These are phyloP conservation scores for Psilanteris sp. DNA, from an alignment of 1,140 invertebrate genomes.

Conservation along the genomic window DNA sequence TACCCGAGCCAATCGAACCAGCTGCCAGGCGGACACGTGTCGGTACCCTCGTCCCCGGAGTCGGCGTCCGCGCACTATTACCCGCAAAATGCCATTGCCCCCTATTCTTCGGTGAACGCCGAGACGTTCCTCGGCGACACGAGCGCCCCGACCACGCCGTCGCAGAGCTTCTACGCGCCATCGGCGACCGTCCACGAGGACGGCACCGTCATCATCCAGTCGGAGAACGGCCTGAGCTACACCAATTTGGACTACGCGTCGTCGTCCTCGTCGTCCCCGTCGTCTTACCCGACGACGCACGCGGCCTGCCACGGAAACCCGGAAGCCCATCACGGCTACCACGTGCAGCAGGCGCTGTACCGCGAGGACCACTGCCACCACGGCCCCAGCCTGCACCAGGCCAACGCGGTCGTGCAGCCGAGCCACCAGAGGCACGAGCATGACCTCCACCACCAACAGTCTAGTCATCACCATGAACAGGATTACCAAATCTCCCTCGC, in stretches of 20 bases:
- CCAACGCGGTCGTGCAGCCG: conserved; percentile 51
- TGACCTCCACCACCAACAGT: conserved; percentile 73
- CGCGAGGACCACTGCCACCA: conserved; percentile 71
- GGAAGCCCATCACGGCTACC: conserved; percentile 69
- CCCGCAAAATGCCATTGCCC: conserved; percentile 71
- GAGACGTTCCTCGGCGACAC: conserved; percentile 69
- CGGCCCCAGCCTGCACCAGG: conserved; percentile 46
- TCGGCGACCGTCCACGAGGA: conserved; percentile 77
- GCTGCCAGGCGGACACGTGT: conserved; percentile 67
- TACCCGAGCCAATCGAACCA: conserved; percentile 64
- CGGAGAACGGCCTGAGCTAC: conserved; percentile 92
- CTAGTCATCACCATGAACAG: conserved; percentile 74
- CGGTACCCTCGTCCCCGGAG: conserved; percentile 73
- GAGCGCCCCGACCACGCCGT: conserved; percentile 68
- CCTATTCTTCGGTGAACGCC: conserved; percentile 70
- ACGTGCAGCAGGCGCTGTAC: conserved; percentile 66
- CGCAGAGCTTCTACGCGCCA: conserved; percentile 73
- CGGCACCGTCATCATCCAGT: conserved; percentile 86
- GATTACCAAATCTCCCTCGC: conserved; percentile 70
- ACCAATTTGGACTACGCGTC: conserved; percentile 90
- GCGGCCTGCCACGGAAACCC: conserved; percentile 51
- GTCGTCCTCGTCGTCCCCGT: conserved; percentile 70
- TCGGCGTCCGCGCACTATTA: conserved; percentile 75
- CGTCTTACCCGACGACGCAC: conserved; percentile 69
- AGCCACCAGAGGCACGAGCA: conserved; percentile 68